Conservation (phyloP, 2,113 vertebrate genomes). For the Scomber japonicus region DNA sequence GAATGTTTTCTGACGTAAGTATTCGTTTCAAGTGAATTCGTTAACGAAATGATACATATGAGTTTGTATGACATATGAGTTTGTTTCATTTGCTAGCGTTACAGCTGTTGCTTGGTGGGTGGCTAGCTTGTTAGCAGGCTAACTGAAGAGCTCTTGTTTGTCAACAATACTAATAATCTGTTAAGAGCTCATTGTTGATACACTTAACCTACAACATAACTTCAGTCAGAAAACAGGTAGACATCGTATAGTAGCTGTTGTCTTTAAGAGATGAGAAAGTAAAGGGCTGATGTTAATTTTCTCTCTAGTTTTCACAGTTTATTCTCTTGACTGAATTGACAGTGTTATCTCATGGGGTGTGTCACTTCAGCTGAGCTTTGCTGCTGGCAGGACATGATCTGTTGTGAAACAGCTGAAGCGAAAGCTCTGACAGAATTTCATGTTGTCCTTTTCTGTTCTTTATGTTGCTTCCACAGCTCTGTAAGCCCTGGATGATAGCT, state of each 20-base stretch:
- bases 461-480: conserved; percentile 55
- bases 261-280: not conserved
- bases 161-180: conserved; percentile 36
- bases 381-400: not conserved
- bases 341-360: not conserved
- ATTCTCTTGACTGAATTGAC: not conserved
- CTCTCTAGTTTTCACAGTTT: not conserved
- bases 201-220: too few species aligned
- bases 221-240: not conserved
- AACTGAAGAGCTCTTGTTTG: conserved; percentile 45
- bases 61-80: conserved; percentile 9
- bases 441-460: conserved; percentile 11
- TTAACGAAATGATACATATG: not conserved
- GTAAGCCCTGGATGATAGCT: conserved; percentile 34
- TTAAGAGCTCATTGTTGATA: not conserved
- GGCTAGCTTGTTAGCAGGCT: conserved; percentile 60
- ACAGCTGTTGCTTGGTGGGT: conserved; percentile 44
- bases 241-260: not conserved
- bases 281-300: not conserved
- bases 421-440: not conserved
- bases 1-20: conserved; percentile 49
- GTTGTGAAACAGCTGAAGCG: not conserved
- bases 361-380: not conserved
- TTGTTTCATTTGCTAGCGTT: conserved; percentile 10
- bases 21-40: not conserved